Base-by-base conservation (phyloP, 2,797 vertebrate genomes). In the Rousettus madagascariensis region DNA sequence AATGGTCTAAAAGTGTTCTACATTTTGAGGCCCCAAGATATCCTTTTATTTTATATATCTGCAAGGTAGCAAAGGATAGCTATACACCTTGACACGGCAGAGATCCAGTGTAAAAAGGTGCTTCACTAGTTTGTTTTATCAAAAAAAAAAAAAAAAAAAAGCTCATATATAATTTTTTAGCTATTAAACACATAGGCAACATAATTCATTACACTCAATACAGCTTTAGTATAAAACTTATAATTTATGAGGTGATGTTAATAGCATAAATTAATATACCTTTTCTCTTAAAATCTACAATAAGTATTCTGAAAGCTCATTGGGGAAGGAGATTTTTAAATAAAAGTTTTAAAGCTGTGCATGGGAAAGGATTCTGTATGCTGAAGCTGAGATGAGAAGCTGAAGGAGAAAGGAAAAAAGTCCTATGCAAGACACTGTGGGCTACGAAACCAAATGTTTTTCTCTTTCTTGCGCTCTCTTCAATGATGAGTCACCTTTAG, bases 261-360 rank as follows among this genome's bases (percentile, higher is more conserved):
- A 98, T 98, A 99, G 98, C 98, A 99, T 99, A 99, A 99, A 99
- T 99, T 99, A 99, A 99, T 99, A 99, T 99, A 99, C 98, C 98
- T 98, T 99, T 98, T 98, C 98, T 99, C 98, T 98, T 99, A 98
- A 98, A 98, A 98, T 98, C 98, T 99, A 99, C 98, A 98, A 98
- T 99, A 99, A 98, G 98, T 98, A 98, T 98, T 98, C 98, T 98
- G 98, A 98, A 98, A 98, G 98, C 98, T 98, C 96, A 97, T 98
- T 94, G 94, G 98, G 98, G 98, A 97, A 98, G 98, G 98, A 98
- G 95, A 97, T 96, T 98, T 96, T 98, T 99, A 98, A 99, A 99
- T 98, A 98, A 98, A 98, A 98, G 98, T 98, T 97, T 98, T 98
- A 99, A 99, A 99, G 98, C 98, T 98, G 98, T 98, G 97, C 97